Evolutionary conservation across 2,888 invertebrate species (phyloP).

Genomic region (Drosophila mercatorum): DNA sequence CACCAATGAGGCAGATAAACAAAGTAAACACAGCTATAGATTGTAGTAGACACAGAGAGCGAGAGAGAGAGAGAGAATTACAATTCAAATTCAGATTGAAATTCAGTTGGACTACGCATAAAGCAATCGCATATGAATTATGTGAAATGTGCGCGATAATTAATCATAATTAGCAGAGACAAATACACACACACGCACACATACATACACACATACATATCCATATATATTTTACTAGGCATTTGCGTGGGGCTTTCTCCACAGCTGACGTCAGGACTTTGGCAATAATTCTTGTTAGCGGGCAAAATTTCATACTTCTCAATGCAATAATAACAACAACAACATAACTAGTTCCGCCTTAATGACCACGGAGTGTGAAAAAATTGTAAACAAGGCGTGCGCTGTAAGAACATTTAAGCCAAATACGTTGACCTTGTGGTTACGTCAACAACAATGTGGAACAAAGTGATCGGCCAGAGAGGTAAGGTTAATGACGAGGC

Average conservation of each 20-base stretch:
- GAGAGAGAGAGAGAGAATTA: neutral
- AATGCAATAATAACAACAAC: neutral
- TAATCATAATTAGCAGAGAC: conserved; percentile 60
- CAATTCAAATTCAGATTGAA: conserved; percentile 12
- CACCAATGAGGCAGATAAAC: conserved; percentile 58
- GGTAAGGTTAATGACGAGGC: conserved; percentile 21
- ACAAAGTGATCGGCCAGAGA: conserved; percentile 30
- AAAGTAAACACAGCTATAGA: conserved; percentile 57
- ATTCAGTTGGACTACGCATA: conserved; percentile 27
- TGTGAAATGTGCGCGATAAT: conserved; percentile 60
- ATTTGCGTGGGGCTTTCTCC: conserved; percentile 23
- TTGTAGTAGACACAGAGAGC: conserved; percentile 13
- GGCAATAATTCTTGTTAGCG: conserved; percentile 25
- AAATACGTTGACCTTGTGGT: conserved; percentile 49
- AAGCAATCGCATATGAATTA: conserved; percentile 47
- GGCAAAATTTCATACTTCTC: conserved; percentile 11
- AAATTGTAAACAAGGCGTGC: conserved; percentile 46
- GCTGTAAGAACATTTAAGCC: conserved; percentile 48
- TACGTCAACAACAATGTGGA: conserved; percentile 29
- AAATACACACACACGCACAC: neutral
- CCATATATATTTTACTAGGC: neutral
- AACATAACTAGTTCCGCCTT: conserved; percentile 47
- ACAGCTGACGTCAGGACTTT: conserved; percentile 35
- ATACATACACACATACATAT: neutral
- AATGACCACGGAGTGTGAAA: conserved; percentile 58